Base-by-base conservation (phyloP, 2,888 invertebrate species). In the Phaedon cochleariae region DNA sequence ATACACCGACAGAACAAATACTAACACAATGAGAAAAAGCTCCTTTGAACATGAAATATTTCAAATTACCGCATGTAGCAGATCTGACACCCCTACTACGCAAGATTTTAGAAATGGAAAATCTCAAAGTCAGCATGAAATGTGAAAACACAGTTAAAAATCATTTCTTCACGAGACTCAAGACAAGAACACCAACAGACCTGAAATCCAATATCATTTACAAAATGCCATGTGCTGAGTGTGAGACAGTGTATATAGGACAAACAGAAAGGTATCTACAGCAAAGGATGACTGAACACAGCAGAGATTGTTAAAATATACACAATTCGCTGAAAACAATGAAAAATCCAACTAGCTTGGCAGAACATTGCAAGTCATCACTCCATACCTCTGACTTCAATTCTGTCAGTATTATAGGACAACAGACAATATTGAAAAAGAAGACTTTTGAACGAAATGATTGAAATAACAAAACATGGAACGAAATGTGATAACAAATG, bases 211-310 rank as follows among this genome's bases (percentile, higher is more conserved):
- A 55, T 18, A 21, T 54, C 17, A 31, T 59, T 29, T 59, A 59
- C 49, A 26, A 12, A 20, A 59, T 59, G 21, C 59, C 59, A 26
- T 59, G 59, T 49, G 26, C 20, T 21, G 29, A 20, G 21, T 59
- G 59, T 37, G 59, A 59, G 20, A 46, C 58, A 54, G 46, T 46
- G 12, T 59, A 59, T 26, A 59, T 59, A 21, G 59, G 59, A 9
- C 59, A 59, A 59, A 59, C 59, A 21, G 46, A n/a, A 9, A 21
- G 49, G 22, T 22, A 26, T 46, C 29, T 59, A 49, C 12, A 29
- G 6, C 10, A 59, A 22, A 59, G 59, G 21, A 49, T 49, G 22
- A 49, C 46, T 26, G 22, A 46, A 49, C 59, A 59, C 52, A 49
- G n/a, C 21, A 59, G 46, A 12, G 49, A 59, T 49, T 59, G 59